These are phyloP conservation scores for Magallana gigas DNA, from an alignment of 1,140 invertebrate species.

Conservation along the genomic window DNA sequence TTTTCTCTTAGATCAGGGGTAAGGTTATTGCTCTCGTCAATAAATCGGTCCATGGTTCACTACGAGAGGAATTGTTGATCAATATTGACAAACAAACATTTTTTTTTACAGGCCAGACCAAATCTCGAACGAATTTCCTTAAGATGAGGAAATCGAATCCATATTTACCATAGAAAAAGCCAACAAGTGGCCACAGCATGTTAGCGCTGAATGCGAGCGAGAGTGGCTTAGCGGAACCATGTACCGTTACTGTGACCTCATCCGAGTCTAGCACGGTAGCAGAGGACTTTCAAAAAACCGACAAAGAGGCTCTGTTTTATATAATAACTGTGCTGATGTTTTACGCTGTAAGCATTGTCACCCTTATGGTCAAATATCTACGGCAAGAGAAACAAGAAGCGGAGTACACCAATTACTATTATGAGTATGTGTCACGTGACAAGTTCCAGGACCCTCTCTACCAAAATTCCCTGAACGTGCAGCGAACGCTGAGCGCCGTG, in stretches of 20 bases:
- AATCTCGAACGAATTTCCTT: neutral
- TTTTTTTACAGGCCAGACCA: neutral
- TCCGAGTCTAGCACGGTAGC: neutral
- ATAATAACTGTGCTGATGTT: constrained; percentile 78
- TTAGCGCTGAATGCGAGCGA: constrained; percentile 17
- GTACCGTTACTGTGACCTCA: neutral
- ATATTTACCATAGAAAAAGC: neutral
- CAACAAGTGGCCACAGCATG: constrained; percentile 3
- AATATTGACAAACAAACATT: constrained; percentile 23
- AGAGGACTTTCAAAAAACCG: neutral
- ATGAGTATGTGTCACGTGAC: constrained; percentile 74
- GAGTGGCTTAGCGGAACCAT: neutral
- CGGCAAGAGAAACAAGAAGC: constrained; percentile 74
- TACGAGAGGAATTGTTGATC: neutral
- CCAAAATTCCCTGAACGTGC: constrained; percentile 55
- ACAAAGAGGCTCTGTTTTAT: constrained; percentile 69
- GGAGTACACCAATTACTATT: constrained; percentile 73
- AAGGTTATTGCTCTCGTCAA: too few relatives aligned
- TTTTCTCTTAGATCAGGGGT: too few relatives aligned
- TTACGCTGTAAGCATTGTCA: constrained; percentile 78
- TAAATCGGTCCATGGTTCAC: too few relatives aligned
- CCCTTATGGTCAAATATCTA: constrained; percentile 79
- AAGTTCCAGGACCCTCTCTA: constrained; percentile 68
- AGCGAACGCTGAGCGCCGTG: constrained; percentile 20
- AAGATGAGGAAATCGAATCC: constrained; percentile 26